These are phyloP conservation scores for Acronicta aceris DNA, from an alignment of 2,888 invertebrate species.

Conservation along the genomic window DNA sequence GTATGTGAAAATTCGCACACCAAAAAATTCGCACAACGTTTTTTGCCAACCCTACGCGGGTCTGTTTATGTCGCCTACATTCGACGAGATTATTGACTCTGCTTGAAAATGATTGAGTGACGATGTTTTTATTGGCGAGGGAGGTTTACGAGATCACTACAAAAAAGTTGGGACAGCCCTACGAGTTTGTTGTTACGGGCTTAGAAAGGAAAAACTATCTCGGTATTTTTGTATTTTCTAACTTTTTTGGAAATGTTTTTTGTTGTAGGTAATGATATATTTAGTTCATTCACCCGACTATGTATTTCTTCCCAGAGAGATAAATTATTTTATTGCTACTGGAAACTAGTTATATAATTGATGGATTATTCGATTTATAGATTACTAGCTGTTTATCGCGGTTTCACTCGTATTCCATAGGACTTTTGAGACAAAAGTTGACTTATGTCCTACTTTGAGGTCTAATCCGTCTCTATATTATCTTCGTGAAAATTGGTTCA, in stretches of 20 bases:
- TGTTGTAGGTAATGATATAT: conserved; percentile 6
- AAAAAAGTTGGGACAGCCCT: conserved; percentile 31
- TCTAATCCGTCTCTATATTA: too few species aligned
- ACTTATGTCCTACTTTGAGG: too few species aligned
- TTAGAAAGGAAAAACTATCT: conserved; percentile 30
- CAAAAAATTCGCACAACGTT: too few species aligned
- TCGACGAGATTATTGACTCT: conserved; percentile 46
- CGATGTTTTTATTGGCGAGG: conserved; percentile 42
- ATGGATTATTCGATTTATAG: too few species aligned
- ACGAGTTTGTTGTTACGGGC: conserved; percentile 19
- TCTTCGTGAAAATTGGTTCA: too few species aligned
- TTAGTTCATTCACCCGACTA: conserved; percentile 20
- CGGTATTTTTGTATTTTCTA: conserved; percentile 3
- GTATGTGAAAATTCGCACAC: too few species aligned
- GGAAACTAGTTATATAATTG: too few species aligned
- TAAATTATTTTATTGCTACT: too few species aligned
- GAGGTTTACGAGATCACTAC: conserved; percentile 50
- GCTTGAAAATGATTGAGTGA: conserved; percentile 52
- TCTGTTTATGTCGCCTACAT: conserved; percentile 33
- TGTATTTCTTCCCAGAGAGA: background rate
- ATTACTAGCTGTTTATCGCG: too few species aligned
- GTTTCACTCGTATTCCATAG: too few species aligned
- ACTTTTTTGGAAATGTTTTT: conserved; percentile 11
- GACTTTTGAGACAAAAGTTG: too few species aligned
- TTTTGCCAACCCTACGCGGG: conserved; percentile 31